Base-by-base conservation (phyloP, 2,888 invertebrate species). In the Callyntrura sp. region DNA sequence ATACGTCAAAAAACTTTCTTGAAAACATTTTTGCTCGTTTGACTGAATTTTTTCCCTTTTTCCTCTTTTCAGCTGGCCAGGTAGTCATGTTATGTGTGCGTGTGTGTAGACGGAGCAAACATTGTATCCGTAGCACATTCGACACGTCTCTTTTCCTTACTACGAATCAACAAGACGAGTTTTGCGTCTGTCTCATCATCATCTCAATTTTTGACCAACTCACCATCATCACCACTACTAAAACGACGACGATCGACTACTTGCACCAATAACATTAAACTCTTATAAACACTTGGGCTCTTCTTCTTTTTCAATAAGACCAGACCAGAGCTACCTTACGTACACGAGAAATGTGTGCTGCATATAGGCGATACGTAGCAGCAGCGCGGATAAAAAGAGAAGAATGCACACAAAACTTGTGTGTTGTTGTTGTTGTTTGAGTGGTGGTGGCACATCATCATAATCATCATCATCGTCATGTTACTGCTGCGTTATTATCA, bases 141-240 rank as follows among this genome's bases (percentile, higher is more conserved):
- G 28, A 84, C 70, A 70, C 57, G 28, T 68, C 84, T 70, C 43
- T 70, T 70, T 17, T 70, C 23, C 25, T 17, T 84, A 45, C 43
- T 68, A 51, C 70, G 68, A 57, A 51, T 85, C 85, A 85, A 76
- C 76, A 87, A 87, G 87, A 88, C 87, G 60, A 88, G 87, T 88
- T 88, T 85, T 88, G 28, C 45, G 45, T 81, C 35, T 81, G 55
- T 8, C 57, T 73, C 73, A 43, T 48, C n/a, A 55, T 60, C 57
- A 60, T 79, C 35, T 60, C 60, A 60, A 20, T 60, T 60, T 60
- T 68, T 65, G 51, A 76, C 14, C 55, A 55, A 78, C 78, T 78
- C 55, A 57, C 55, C 28, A 78, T n/a, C 55, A 57, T 20, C 76
- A 76, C 25, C 28, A 17, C 8, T 17, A 60, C 8, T 28, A 6